Base-by-base conservation (phyloP, 35 echinoderm and acorn worm genomes). In the Stichopus chloronotus region DNA sequence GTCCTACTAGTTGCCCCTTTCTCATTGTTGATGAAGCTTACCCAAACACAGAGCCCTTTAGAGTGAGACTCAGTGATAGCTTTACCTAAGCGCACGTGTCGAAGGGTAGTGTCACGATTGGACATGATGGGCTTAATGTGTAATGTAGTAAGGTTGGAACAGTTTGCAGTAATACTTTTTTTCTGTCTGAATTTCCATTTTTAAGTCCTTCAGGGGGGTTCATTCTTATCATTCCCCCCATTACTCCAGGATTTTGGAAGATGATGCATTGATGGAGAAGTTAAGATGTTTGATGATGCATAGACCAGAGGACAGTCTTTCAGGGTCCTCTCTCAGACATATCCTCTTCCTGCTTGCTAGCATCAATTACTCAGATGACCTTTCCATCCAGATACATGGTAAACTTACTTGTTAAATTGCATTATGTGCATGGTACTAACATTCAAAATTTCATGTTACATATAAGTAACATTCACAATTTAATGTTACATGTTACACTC, bases 271-370 rank as follows among this genome's bases (percentile, higher is more conserved):
- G 19, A 56, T 85, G 82, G 82, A 85, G 22, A 85, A 58, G 55
- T 58, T 85, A 24, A 21, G 55, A 19, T 22, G 58, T 58, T 58
- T 85, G 16, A 53, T 85, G 55, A 58, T 58, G 52, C 82, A 85
- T 9, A 53, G 16, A 58, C 9, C 30, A n/a, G 82, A 85, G 4
- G 16, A 85, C 8, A 23, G 24, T 21, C 17, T 85, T n/a, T 59
- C 82, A 58, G 82, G 58, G n/a, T 8, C 8, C 56, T 58, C 56
- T 6, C 82, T 85, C 82, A 85, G 24, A 85, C 82, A 85, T 21
- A 14, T 85, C n/a, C 25, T 58, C 54, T 85, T 85, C 58, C 52
- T 85, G 52, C 24, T 85, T 85, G 82, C 82, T 1, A 58, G 82
- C 58, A 55, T 85, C 21, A 9, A 58, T 58, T 55, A 84, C 53